These are phyloP conservation scores for Parnassius glacialis DNA, from an alignment of 2,888 invertebrate species.

Conservation along the genomic window DNA sequence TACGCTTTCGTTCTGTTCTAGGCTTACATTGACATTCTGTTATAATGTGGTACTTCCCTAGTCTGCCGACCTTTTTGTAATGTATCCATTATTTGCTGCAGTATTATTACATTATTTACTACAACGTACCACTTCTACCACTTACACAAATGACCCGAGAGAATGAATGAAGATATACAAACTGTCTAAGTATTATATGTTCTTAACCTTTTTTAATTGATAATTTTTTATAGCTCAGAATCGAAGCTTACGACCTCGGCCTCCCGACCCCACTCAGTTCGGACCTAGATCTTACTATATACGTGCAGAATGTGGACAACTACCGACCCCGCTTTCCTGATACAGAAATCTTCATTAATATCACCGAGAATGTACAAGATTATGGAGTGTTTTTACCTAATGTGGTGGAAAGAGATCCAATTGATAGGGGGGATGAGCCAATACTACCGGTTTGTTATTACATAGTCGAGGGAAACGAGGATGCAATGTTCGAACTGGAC, in stretches of 20 bases:
- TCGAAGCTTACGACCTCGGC: constrained; percentile 95
- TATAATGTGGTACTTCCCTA: too few relatives aligned
- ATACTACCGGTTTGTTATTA: constrained; percentile 94
- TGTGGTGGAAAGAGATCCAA: constrained; percentile 92
- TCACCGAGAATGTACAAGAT: constrained; percentile 83
- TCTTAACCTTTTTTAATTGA: not conserved
- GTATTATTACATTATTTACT: too few relatives aligned
- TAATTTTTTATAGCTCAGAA: constrained; percentile 83
- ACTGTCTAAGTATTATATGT: too few relatives aligned
- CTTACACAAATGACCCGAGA: too few relatives aligned
- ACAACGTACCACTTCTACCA: too few relatives aligned
- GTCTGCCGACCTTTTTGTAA: too few relatives aligned
- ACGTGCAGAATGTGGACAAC: constrained; percentile 93
- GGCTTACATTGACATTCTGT: too few relatives aligned
- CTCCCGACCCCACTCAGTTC: constrained; percentile 92
- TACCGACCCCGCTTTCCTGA: constrained; percentile 92
- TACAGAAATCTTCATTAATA: constrained; percentile 85
- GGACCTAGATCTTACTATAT: constrained; percentile 92
- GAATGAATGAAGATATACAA: too few relatives aligned
- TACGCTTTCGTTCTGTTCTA: too few relatives aligned
- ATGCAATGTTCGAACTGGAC: constrained; percentile 86
- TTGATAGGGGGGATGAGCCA: constrained; percentile 90
- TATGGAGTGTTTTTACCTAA: constrained; percentile 87
- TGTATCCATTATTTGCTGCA: too few relatives aligned
- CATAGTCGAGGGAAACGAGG: constrained; percentile 91